Base-by-base conservation (phyloP, 2,888 invertebrate species). In the Drosophila mayaguana region DNA sequence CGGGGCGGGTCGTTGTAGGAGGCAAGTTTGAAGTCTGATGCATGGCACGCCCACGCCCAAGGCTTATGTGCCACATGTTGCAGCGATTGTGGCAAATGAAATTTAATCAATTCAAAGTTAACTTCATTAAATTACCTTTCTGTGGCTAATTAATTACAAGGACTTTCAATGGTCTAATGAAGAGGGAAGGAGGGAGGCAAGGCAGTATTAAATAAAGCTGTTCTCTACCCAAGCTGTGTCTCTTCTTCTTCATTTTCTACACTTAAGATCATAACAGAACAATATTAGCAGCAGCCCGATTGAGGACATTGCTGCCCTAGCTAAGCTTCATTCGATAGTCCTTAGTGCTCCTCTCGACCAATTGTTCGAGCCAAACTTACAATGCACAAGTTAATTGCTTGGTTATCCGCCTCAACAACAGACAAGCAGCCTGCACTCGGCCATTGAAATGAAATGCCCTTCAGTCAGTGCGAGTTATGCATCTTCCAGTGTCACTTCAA, bases 51-150 rank as follows among this genome's bases (percentile, higher is more conserved):
- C 14, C 36, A 63, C 36, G 16, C 63, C n/a, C 28, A 63, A 46
- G 46, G 68, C 51, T n/a, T n/a, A 28, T n/a, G 56, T 40, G 75
- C 74, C 80, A 77, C 77, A 77, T 80, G 80, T 70, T 77, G 77
- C 76, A 69, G 70, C 36, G 11, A 40, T 40, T 25, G 45, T n/a
- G 20, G 54, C 34, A 57, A 77, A 76, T 77, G 66, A 63, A 76
- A 63, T 71, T 63, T 45, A 63, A 71, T 76, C 59, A 66, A 61
- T 70, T 60, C 56, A 46, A 69, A 16, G 14, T 45, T 9, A 40
- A 46, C 25, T 22, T 18, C 36, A 56, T 46, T 28, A 56, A 56
- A 46, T 53, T 34, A 18, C 25, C 43, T 53, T 28, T 25, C 20
- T 18, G 12, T 28, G 42, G 43, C 53, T 18, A 53, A 34, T 34